These are phyloP conservation scores for Paralvinella palmiformis DNA, from an alignment of 1,140 invertebrate species.

Conservation along the genomic window DNA sequence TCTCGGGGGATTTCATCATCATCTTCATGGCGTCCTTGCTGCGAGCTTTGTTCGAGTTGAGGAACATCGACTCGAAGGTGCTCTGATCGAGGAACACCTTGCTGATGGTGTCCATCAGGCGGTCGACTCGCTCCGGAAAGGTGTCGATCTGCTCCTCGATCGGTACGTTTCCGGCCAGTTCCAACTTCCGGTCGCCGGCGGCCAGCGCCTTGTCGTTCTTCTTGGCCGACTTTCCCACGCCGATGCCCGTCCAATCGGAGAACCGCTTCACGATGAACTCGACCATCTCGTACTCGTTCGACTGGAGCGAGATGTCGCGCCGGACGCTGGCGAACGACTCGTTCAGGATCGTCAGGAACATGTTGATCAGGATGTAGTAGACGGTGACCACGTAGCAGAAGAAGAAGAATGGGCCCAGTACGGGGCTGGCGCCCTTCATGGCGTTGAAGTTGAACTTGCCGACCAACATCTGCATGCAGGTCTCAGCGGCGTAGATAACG, in stretches of 20 bases:
- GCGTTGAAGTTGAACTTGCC: constrained; percentile 55
- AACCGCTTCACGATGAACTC: constrained; percentile 55
- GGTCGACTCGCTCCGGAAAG: constrained; percentile 50
- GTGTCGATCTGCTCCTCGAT: constrained; percentile 35
- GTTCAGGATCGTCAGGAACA: constrained; percentile 58
- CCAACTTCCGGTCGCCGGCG: constrained; percentile 8
- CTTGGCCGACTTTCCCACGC: not conserved
- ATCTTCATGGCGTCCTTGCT: not conserved
- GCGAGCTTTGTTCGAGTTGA: not conserved
- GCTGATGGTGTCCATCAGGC: constrained; percentile 50
- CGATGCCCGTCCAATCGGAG: constrained; percentile 17
- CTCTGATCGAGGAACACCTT: constrained; percentile 48
- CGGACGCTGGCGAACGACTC: constrained; percentile 51
- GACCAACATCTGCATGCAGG: constrained; percentile 55
- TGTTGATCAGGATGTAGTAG: constrained; percentile 56
- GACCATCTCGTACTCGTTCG: constrained; percentile 61
- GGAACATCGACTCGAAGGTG: constrained; percentile 24
- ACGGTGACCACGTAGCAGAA: constrained; percentile 54
- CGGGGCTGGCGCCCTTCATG: constrained; percentile 47
- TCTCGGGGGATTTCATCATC: not conserved
- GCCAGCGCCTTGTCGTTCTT: not conserved
- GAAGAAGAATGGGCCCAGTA: constrained; percentile 54
- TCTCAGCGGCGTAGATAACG: constrained; percentile 52
- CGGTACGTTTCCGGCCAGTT: not conserved
- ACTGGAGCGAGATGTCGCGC: constrained; percentile 57